Percentiles rank a stretch among this genome's conserved stretches.
Evolutionary conservation across 2,113 vertebrate species (phyloP).

Genomic region (Penelope pileata): DNA sequence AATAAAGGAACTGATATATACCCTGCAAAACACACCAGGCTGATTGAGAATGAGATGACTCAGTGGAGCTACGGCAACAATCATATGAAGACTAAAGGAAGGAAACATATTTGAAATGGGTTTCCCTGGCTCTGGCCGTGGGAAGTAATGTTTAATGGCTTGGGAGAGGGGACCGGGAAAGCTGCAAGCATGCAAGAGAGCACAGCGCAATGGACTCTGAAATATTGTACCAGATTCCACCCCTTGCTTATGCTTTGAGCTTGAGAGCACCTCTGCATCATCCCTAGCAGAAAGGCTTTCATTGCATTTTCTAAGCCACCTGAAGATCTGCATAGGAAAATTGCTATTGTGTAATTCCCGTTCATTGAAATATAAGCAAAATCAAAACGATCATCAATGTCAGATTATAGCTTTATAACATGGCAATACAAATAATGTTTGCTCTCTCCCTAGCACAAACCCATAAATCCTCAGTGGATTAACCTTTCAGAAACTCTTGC

Average conservation of each 20-base stretch:
- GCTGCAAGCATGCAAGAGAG: background rate
- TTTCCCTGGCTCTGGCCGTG: background rate
- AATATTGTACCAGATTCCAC: background rate
- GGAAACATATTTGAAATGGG: background rate
- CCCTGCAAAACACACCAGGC: background rate
- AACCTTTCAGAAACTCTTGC: constrained; percentile 64
- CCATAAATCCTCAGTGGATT: constrained; percentile 64
- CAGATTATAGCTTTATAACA: constrained; percentile 64
- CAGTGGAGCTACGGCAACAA: background rate
- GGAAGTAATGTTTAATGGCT: background rate
- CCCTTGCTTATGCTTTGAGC: background rate
- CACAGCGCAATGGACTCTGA: accelerated
- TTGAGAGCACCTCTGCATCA: background rate
- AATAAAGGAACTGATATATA: background rate
- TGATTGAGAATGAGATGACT: background rate
- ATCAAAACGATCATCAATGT: constrained; percentile 67
- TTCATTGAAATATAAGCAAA: constrained; percentile 57
- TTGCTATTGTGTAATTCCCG: constrained; percentile 18
- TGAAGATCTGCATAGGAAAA: background rate
- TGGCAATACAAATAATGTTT: constrained; percentile 58
- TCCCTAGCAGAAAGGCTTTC: background rate
- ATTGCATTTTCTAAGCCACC: background rate
- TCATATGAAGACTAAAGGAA: background rate
- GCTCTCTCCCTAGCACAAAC: constrained; percentile 36
- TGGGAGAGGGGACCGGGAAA: background rate